phyloP scores from a whole-genome alignment of 2,113 vertebrate genomes.

The Vimba vimba region DNA sequence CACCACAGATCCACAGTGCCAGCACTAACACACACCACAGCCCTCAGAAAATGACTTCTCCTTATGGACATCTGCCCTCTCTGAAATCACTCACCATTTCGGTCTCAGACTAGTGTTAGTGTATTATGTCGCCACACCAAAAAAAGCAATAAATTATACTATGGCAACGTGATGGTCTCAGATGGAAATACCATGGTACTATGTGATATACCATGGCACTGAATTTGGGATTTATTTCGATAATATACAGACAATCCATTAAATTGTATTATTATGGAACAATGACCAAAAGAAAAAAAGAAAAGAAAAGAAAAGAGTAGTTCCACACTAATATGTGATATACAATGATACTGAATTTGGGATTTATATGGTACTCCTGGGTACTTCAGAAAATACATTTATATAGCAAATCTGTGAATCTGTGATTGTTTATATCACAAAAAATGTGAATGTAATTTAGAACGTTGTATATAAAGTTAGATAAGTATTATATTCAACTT shows the following conservation, averaged over 20 bases:
- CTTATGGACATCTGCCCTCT: background rate
- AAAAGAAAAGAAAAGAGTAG: too few species aligned
- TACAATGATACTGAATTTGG: too few species aligned
- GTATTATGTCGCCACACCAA: background rate
- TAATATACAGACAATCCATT: background rate
- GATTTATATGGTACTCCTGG: too few species aligned
- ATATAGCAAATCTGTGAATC: too few species aligned
- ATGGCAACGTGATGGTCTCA: background rate
- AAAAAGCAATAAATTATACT: background rate
- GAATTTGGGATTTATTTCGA: too few species aligned
- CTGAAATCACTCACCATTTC: background rate
- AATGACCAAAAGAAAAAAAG: background rate
- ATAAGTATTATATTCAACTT: too few species aligned
- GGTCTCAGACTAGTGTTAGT: background rate
- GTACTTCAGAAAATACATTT: too few species aligned
- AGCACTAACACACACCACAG: background rate
- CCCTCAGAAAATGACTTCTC: background rate
- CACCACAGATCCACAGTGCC: too few species aligned
- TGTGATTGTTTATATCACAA: too few species aligned
- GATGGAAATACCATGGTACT: background rate
- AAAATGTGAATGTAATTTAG: too few species aligned
- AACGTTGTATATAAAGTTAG: too few species aligned
- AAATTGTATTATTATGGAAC: background rate
- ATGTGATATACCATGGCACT: background rate
- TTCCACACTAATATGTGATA: too few species aligned